Conservation (phyloP, 2,113 vertebrate genomes). For the Motacilla tschutschensis region DNA sequence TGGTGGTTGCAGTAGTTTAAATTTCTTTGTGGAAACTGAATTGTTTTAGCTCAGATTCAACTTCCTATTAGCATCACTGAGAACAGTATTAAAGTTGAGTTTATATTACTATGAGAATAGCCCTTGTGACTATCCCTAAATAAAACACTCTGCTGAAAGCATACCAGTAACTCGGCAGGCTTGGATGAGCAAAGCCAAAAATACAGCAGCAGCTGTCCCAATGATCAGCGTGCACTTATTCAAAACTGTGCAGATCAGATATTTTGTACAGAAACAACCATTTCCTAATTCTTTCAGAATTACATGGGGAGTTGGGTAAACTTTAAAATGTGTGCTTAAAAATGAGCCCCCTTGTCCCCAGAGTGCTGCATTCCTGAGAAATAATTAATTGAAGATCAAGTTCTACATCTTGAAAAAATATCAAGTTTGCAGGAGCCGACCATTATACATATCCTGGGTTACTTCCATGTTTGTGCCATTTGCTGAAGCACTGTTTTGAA, state of each 20-base stretch:
- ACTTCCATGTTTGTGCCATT: not conserved
- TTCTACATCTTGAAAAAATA: not conserved
- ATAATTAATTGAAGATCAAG: not conserved
- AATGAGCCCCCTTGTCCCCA: not conserved
- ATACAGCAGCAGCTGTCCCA: not conserved
- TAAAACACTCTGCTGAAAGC: not conserved
- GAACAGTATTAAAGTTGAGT: not conserved
- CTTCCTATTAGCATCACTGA: not conserved
- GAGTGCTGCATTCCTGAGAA: not conserved
- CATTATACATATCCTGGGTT: not conserved
- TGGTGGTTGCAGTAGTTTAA: not conserved
- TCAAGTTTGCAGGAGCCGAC: not conserved
- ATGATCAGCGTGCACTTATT: not conserved
- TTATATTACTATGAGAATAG: not conserved
- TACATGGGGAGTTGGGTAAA: not conserved
- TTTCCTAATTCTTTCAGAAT: not conserved
- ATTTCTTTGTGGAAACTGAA: not conserved
- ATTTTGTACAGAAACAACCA: not conserved
- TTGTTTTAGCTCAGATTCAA: not conserved
- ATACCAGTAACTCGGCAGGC: not conserved
- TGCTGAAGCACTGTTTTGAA: not conserved
- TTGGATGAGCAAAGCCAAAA: not conserved
- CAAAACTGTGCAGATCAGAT: not conserved
- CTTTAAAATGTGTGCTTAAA: not conserved
- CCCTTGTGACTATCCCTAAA: not conserved